Percentiles rank a stretch among this genome's conserved stretches.
phyloP scores from a whole-genome alignment of 1,140 invertebrate genomes.

The Drosophila lini region DNA sequence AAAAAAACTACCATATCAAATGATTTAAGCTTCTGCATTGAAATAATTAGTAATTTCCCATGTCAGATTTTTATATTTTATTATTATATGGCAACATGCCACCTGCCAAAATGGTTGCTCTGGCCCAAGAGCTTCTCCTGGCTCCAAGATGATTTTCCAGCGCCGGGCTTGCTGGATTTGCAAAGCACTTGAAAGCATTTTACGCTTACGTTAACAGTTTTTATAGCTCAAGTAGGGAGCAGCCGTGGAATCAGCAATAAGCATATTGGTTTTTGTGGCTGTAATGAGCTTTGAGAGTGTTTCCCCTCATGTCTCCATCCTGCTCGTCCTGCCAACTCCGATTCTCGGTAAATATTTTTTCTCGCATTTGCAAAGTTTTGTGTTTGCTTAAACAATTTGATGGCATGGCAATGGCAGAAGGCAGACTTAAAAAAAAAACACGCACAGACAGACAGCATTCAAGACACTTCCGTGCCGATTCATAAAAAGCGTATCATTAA shows the following conservation, averaged over 20 bases:
- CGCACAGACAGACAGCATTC: conserved; percentile 22
- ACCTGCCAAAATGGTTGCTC: conserved; percentile 30
- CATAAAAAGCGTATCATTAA: conserved; percentile 82
- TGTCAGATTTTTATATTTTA: conserved; percentile 1
- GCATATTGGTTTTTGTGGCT: conserved; percentile 81
- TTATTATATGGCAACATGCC: conserved; percentile 1
- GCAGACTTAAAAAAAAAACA: conserved; percentile 3
- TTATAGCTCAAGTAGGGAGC: conserved; percentile 58
- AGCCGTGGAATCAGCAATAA: conserved; percentile 61
- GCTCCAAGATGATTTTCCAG: conserved; percentile 41
- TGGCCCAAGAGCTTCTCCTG: conserved; percentile 32
- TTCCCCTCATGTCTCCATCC: conserved; percentile 1
- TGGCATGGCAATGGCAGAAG: conserved; percentile 50
- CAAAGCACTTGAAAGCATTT: conserved; percentile 81
- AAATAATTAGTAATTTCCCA: conserved; percentile 1
- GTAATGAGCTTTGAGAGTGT: conserved; percentile 65
- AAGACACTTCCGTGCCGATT: conserved; percentile 74
- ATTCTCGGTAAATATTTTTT: conserved; percentile 64
- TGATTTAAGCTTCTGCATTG: background rate
- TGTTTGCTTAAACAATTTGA: conserved; percentile 82
- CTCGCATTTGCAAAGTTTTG: conserved; percentile 78
- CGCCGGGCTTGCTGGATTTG: conserved; percentile 58
- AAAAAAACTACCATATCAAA: background rate
- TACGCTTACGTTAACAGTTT: conserved; percentile 82
- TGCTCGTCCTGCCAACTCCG: conserved; percentile 22